Conservation (phyloP, 1,140 invertebrate genomes). For the Nephila pilipes region DNA sequence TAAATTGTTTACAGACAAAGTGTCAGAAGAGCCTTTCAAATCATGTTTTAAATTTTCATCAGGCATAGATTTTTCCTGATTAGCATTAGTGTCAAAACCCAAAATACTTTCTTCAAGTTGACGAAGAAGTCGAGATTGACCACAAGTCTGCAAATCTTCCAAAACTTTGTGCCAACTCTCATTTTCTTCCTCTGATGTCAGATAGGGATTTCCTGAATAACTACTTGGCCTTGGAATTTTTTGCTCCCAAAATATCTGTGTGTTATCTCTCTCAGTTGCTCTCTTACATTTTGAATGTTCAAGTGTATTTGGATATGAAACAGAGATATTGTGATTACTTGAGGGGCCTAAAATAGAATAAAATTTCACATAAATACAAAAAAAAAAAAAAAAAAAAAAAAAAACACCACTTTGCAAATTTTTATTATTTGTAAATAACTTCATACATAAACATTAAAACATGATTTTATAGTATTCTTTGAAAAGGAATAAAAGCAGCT, state of each 20-base stretch:
- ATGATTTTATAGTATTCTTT: no score
- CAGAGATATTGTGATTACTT: constrained; percentile 35
- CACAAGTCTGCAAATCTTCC: constrained; percentile 79
- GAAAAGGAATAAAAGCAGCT: no score
- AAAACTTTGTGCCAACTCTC: constrained; percentile 80
- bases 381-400: background rate
- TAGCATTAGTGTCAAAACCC: constrained; percentile 50
- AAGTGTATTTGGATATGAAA: constrained; percentile 35
- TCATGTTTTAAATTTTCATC: background rate
- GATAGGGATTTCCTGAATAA: constrained; percentile 77
- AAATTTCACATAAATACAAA: background rate
- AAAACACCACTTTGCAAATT: no score
- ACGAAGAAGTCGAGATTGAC: constrained; percentile 75
- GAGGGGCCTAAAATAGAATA: constrained; percentile 31
- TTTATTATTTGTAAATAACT: background rate
- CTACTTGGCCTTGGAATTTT: constrained; percentile 55
- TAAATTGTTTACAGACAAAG: constrained; percentile 67
- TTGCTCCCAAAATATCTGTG: constrained; percentile 29
- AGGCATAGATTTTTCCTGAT: background rate
- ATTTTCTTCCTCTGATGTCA: constrained; percentile 78
- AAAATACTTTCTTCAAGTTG: constrained; percentile 76
- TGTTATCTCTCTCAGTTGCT: background rate
- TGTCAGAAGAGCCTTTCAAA: constrained; percentile 18
- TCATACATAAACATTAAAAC: no score
- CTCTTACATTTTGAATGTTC: background rate